Base-by-base conservation (phyloP, 2,113 vertebrate genomes). In the Labeo rohita region DNA sequence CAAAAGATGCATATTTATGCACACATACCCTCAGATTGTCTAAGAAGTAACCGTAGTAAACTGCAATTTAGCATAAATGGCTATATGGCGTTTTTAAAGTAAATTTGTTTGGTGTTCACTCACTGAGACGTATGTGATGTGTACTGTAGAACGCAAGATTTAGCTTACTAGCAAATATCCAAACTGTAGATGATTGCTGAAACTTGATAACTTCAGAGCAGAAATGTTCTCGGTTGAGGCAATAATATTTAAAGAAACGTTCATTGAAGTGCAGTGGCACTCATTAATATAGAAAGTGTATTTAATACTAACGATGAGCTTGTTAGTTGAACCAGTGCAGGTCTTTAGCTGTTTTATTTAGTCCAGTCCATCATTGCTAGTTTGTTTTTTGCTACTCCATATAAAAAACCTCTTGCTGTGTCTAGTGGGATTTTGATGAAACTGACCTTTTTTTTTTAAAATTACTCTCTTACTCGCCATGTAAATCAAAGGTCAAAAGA, bases 401-500 rank as follows among this genome's bases (percentile, higher is more conserved):
- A 39, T 39, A 39, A 39, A 39, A 39, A 39, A 39, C 39, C 5
- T 28, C 23, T 28, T 73, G 54, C 65, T 56, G n/a, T 56, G 15
- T 78, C 50, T 80, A 8, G 18, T 52, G 68, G 36, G 63, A 66
- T 47, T 73, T 9, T 47, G 8, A 47, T 18, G 34, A 59, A 66
- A 39, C 39, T 28, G 84, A 70, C 34, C 28, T 52, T 85, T 70
- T 80, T 72, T 50, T 70, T 79, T 39, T 36, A 1, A 28, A 80
- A 80, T 79, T 47, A 73, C 72, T 86, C 85, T 86, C 9, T 43
- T 61, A 59, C 49, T 23, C 65, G 47, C 54, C 50, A 80, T 86
- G 77, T 74, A 63, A 86, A 73, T 86, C 77, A 86, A 70, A 79
- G 66, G 66, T 86, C 85, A 86, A 61, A 59, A 72, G 65, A 28